phyloP scores from a whole-genome alignment of 2,888 invertebrate species.

The Thera britannica region DNA sequence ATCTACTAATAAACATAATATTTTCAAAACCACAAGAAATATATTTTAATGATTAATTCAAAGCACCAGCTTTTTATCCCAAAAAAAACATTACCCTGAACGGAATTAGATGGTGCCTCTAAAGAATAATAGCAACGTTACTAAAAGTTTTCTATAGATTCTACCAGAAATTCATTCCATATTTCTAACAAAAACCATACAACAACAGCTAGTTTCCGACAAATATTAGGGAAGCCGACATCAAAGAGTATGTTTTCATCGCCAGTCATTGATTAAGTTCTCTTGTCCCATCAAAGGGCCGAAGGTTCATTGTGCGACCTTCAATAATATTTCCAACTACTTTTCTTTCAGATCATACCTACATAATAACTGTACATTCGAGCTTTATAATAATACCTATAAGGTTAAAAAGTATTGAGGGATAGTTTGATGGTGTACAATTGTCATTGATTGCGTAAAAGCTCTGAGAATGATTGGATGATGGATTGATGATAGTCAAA shows the following conservation, averaged over 20 bases:
- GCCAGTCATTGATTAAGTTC: conserved; percentile 75
- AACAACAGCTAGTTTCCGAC: conserved; percentile 36
- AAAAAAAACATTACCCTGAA: too few relatives aligned
- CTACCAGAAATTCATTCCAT: not conserved
- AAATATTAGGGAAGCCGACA: conserved; percentile 49
- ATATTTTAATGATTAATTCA: too few relatives aligned
- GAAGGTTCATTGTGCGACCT: conserved; percentile 67
- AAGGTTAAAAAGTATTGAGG: conserved; percentile 31
- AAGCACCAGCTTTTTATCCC: too few relatives aligned
- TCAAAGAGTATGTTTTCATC: conserved; percentile 71
- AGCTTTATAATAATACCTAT: conserved; percentile 31
- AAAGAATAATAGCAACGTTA: too few relatives aligned
- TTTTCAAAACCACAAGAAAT: too few relatives aligned
- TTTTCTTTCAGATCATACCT: conserved; percentile 54
- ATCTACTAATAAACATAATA: too few relatives aligned
- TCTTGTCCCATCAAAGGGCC: conserved; percentile 80
- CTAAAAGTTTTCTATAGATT: not conserved
- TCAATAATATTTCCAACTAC: conserved; percentile 70
- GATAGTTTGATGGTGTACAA: conserved; percentile 13
- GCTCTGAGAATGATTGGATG: conserved; percentile 22
- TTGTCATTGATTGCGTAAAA: conserved; percentile 25
- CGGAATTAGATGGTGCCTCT: too few relatives aligned
- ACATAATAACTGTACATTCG: conserved; percentile 19
- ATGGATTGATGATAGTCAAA: conserved; percentile 30
- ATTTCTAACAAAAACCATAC: conserved; percentile 34